Base-by-base conservation (phyloP, 2,113 vertebrate species). In the Rhipidura dahli region DNA sequence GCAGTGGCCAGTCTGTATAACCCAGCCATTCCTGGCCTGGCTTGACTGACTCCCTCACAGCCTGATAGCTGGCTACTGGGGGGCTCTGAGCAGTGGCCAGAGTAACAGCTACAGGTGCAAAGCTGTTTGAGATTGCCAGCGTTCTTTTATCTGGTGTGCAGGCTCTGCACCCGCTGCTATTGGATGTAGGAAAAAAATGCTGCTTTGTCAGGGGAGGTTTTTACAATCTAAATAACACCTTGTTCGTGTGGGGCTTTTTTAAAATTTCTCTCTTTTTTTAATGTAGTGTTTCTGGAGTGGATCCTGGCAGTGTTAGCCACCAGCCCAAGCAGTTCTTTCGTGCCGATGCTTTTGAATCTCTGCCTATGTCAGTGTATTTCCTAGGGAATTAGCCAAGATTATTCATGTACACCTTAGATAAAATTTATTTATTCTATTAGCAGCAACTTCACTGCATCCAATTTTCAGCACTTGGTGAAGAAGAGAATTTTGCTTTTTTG, bases 381-480 rank as follows among this genome's bases (percentile, higher is more conserved):
- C 60, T 42, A 37, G 53, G 49, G 72, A 81, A 90, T 56, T 20
- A 75, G 47, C 61, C 4, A 15, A 57, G 68, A 60, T 90, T 77
- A 77, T 83, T 92, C 60, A 70, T n/a, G n/a, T n/a, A n/a, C 56
- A 77, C 31, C 44, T 88, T 27, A 20, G 35, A 73, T 73, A 44
- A 85, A 85, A 75, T 50, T 26, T 37, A 42, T 66, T 83, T 87
- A 60, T 91, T 91, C 69, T 65, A 22, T 92, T 87, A 87, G 51
- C 61, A 70, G 33, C 31, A 57, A 40, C 71, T 89, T 92, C 44
- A 30, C 6, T 78, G 56, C 53, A 37, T 85, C 33, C 18, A 68
- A 26, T 76, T 94, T 90, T 78, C 49, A 83, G 68, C 54, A n/a
- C 45, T 87, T 56, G 17, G 30, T 75, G 73, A 87, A 92, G 69